Conservation (phyloP, 2,888 invertebrate genomes). For the Caenorhabditis macrosperma region DNA sequence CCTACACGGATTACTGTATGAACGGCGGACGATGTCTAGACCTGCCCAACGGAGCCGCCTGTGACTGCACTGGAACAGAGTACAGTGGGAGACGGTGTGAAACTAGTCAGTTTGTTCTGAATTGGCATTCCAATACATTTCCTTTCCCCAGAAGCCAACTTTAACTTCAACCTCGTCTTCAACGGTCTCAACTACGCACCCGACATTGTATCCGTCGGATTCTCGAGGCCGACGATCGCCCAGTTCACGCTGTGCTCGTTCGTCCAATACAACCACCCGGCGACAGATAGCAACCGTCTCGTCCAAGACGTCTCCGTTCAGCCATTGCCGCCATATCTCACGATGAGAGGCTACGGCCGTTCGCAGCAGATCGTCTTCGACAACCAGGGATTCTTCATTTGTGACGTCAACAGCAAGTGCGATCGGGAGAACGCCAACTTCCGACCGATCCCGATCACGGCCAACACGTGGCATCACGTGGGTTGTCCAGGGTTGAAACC, state of each 20-base stretch:
- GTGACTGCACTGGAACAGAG: conserved; percentile 29
- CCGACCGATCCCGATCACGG: conserved; percentile 37
- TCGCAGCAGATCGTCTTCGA: conserved; percentile 46
- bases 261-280: conserved; percentile 49
- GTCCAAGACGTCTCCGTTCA: neutral
- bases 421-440: conserved; percentile 5
- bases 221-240: conserved; percentile 15
- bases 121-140: no score
- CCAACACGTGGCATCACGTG: conserved; percentile 60
- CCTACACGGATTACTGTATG: conserved; percentile 30
- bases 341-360: conserved; percentile 11
- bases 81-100: conserved; percentile 48
- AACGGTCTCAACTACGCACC: conserved; percentile 48
- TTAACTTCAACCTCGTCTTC: conserved; percentile 56
- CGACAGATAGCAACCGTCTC: neutral
- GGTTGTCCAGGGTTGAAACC: neutral
- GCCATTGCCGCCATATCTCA: conserved; percentile 27
- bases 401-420: conserved; percentile 11
- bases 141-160: conserved; percentile 26
- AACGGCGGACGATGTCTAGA: conserved; percentile 26
- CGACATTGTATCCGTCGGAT: conserved; percentile 17
- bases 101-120: conserved; percentile 14
- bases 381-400: conserved; percentile 52
- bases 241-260: conserved; percentile 55
- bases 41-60: conserved; percentile 29